Base-by-base conservation (phyloP, 2,888 invertebrate genomes). In the Amphipyra tragopoginis region DNA sequence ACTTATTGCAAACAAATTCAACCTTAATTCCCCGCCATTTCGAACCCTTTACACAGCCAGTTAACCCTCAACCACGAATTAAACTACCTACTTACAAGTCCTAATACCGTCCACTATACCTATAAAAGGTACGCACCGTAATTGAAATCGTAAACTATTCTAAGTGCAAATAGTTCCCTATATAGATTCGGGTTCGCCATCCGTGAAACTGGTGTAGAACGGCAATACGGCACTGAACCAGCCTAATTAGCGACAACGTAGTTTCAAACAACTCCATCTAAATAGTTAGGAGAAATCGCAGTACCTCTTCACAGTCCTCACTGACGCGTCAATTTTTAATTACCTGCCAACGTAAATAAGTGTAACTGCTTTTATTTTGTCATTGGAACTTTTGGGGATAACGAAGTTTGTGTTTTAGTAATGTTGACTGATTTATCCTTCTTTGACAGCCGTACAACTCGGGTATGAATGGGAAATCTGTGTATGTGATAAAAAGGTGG, bases 301-400 rank as follows among this genome's bases (percentile, higher is more conserved):
- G 50, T 55, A 52, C 54, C 64, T 48, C 34, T 45, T 59, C 71
- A 65, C 70, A 69, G 14, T 14, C 66, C 55, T 65, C 72, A 79
- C 69, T 79, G 76, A 75, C 29, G 82, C 86, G 82, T 82, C 73
- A 77, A 80, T 81, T 88, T 88, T 86, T 87, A 87, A 88, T 84
- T 83, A 84, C 76, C 63, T 42, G 36, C 44, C 15, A 7, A 63
- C 34, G 36, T 50, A 26, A 50, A 61, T 52, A 1, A 29, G 6
- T 53, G 13, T 65, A 51, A 62, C 36, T 61, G 45, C 15, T 56
- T 42, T 40, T 59, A 21, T 42, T 42, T 50, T 11, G 11, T 3
- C 3, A 58, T 50, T 15, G 8, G 15, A 55, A 14, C 2, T 43
- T 29, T 52, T 52, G 0, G 21, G 2, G 5, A 9, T 21, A 15